These are phyloP conservation scores for Corythaeola cristata DNA, from an alignment of 2,113 vertebrate species.

Conservation along the genomic window DNA sequence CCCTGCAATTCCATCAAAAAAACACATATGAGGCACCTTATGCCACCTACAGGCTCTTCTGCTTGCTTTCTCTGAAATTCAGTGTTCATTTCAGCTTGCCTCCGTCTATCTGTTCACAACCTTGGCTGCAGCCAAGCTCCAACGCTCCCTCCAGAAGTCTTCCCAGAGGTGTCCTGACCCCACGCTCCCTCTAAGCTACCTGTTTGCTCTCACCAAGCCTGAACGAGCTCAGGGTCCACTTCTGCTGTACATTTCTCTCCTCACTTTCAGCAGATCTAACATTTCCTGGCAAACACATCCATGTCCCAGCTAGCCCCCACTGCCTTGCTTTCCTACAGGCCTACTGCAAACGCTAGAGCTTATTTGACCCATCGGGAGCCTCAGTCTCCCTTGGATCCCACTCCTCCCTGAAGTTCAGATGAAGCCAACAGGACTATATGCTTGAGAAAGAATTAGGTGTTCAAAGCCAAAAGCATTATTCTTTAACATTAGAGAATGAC, in stretches of 20 bases:
- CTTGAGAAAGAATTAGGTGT: background rate
- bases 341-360: background rate
- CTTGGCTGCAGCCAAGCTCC: background rate
- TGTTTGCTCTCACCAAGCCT: background rate
- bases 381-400: background rate
- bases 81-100: background rate
- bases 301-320: background rate
- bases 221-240: background rate
- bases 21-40: background rate
- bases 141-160: background rate
- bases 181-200: background rate
- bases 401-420: background rate
- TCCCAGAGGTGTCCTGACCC: background rate
- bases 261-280: background rate
- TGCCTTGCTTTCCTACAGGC: background rate
- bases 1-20: background rate
- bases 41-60: slow-evolving; percentile 31
- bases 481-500: background rate
- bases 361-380: background rate
- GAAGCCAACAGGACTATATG: background rate
- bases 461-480: background rate
- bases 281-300: background rate
- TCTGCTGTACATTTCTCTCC: background rate
- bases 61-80: background rate
- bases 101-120: background rate